Evolutionary conservation across 2,113 vertebrate species (phyloP).

Genomic region (Furnarius figulus): DNA sequence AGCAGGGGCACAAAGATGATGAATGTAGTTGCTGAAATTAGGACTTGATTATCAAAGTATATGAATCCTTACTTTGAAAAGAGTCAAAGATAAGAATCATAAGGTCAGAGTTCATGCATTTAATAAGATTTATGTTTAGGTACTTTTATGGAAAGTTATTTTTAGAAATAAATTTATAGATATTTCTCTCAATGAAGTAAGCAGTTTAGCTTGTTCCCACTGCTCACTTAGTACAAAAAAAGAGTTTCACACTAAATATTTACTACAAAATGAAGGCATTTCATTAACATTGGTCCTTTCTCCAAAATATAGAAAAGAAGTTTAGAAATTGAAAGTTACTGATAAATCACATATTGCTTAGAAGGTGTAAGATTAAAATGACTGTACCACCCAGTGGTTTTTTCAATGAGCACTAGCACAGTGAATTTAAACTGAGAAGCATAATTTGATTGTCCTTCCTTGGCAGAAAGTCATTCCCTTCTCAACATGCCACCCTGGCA

Average conservation of each 20-base stretch:
- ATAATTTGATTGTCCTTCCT: constrained; percentile 72
- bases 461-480: constrained; percentile 97
- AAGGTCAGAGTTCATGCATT: neutral
- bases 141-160: neutral
- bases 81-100: neutral
- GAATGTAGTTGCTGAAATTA: neutral
- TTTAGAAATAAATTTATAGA: neutral
- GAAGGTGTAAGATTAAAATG: neutral
- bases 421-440: constrained; percentile 37
- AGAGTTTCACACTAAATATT: neutral
- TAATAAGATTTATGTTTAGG: neutral
- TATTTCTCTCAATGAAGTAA: neutral
- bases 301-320: neutral
- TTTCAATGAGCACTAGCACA: neutral
- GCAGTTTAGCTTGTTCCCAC: neutral
- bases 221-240: neutral
- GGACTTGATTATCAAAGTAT: neutral
- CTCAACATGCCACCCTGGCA: constrained; percentile 95
- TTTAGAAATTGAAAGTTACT: neutral
- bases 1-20: neutral
- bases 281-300: neutral
- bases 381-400: neutral
- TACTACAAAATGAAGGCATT: neutral
- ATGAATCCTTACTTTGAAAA: neutral
- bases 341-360: neutral